Conservation (phyloP, 1,140 invertebrate species). For the Panagrolaimus sp. region DNA sequence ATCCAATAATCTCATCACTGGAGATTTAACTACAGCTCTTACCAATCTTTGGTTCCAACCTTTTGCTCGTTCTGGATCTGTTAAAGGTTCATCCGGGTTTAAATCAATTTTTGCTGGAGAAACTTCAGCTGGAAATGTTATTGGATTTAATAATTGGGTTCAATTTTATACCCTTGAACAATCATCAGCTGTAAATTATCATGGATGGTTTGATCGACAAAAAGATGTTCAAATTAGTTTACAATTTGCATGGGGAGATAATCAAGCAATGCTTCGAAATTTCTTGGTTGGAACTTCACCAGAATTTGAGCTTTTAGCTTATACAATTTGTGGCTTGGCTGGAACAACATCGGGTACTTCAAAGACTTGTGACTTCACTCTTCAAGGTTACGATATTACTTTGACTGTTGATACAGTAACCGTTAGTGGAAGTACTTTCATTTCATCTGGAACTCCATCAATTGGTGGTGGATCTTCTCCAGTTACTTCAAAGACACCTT, state of each 20-base stretch:
- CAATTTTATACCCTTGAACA: constrained; percentile 19
- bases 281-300: constrained; percentile 19
- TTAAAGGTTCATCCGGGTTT: constrained; percentile 8
- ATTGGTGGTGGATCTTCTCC: not conserved
- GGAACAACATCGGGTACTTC: not conserved
- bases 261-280: constrained; percentile 13
- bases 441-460: not conserved
- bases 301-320: constrained; percentile 17
- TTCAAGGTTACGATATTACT: not conserved
- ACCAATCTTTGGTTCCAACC: constrained; percentile 10
- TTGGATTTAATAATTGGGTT: constrained; percentile 18
- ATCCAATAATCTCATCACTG: not conserved
- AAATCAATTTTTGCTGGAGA: constrained; percentile 16
- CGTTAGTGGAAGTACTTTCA: not conserved
- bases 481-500: no score
- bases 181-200: constrained; percentile 13
- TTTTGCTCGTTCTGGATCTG: not conserved
- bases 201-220: constrained; percentile 19
- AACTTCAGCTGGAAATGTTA: not conserved
- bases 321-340: not conserved
- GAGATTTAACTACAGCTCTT: not conserved
- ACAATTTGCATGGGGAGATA: constrained; percentile 4
- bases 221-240: constrained; percentile 15
- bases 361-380: not conserved
- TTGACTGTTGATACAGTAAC: not conserved